A percentile compares a stretch with the other conserved stretches of the same genome.
phyloP scores from a whole-genome alignment of 1,140 invertebrate species.

The Plodia interpunctella region DNA sequence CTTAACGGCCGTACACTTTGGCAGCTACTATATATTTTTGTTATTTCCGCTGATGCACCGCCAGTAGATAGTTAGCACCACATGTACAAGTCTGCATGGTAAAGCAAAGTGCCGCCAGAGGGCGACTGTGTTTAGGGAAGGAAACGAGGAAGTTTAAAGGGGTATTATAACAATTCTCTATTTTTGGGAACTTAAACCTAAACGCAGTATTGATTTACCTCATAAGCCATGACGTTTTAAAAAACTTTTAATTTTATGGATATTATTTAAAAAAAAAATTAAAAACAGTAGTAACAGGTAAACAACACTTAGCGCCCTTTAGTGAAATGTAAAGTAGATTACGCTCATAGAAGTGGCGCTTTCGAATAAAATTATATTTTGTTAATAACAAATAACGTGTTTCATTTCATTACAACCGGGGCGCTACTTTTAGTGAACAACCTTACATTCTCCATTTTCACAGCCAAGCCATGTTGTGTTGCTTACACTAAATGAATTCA shows the following conservation, averaged over 20 bases:
- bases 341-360: neutral
- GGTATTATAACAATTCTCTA: too few species aligned
- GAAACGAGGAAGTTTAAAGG: too few species aligned
- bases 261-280: too few species aligned
- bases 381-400: too few species aligned
- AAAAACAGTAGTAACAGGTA: slow-evolving; percentile 36
- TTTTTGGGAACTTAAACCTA: too few species aligned
- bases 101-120: slow-evolving; percentile 8
- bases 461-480: slow-evolving; percentile 36
- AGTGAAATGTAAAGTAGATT: neutral
- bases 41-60: neutral
- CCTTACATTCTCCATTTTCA: slow-evolving; percentile 40
- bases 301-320: slow-evolving; percentile 35
- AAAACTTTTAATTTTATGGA: too few species aligned
- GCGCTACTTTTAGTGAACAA: too few species aligned
- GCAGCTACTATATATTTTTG: neutral
- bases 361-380: too few species aligned
- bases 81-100: neutral
- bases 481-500: slow-evolving; percentile 64
- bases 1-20: neutral
- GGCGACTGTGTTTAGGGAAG: slow-evolving; percentile 17
- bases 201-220: too few species aligned
- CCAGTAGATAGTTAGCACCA: neutral
- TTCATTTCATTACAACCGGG: too few species aligned
- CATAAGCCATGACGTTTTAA: neutral